Evolutionary conservation across 2,888 invertebrate genomes (phyloP), one percentile per base, ranked within the genome.

Genomic region (Deilephila porcellus): DNA sequence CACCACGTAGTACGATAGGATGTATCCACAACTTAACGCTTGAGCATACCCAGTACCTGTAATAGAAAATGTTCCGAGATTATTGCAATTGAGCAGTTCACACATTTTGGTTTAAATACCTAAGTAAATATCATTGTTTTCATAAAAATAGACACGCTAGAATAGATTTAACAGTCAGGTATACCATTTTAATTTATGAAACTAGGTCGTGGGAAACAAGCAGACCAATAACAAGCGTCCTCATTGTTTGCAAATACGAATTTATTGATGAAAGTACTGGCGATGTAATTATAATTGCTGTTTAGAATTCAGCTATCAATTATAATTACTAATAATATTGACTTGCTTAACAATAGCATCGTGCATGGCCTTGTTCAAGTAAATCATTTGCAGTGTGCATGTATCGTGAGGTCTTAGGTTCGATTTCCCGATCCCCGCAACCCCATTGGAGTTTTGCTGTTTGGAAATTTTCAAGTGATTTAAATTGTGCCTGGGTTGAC

Each of bases 1-100:
- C 0, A 97, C 96, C 72, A 97, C 97, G 87, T 98, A 98, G 88
- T 98, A 98, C 0, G 97, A 96, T 1, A 97, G 95, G 19, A 97
- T 96, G 79, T 95, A 96, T 20, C 95, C 91, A 20, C 96, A 96
- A 0, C 95, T 95, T 17, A 96, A 82, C 6, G 96, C 93, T 80
- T 97, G 96, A 0, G 96, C 97, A 82, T 96, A 96, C 4, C 97
- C 97, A 34, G 96, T 95, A 71, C 97, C 97, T 97, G 83, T 71
- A 87, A 88, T 60, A 59, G 5, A 25, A 7, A 37, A 3, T 45
- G 8, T 45, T 45, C 1, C 0, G 11, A 45, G 45, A 14, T 45
- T 45, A 45, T 3, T 11, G 11, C 1, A 11, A 14, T 2, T 45
- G 11, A 45, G 14, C 2, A 45, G 45, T 11, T 45, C 14, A 14